A percentile compares a stretch with the other conserved stretches of the same genome.
Conservation (phyloP, 2,113 vertebrate genomes). For the Oostethus manadensis region DNA sequence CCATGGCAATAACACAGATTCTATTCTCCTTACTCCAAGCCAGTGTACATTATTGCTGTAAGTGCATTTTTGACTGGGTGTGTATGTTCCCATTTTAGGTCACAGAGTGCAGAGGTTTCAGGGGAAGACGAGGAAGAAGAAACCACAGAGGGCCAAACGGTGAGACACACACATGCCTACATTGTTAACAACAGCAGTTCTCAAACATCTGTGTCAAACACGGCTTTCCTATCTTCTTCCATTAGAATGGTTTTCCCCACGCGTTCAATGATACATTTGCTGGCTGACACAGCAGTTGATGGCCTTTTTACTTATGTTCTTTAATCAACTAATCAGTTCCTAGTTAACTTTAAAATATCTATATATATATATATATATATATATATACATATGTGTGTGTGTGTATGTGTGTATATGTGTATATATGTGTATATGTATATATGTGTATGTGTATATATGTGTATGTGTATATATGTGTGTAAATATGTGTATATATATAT, state of each 20-base stretch:
- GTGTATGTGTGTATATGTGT: neutral
- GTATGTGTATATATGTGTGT: constrained; percentile 5
- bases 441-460: neutral
- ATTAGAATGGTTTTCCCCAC: neutral
- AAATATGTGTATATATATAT: neutral
- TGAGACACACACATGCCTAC: constrained; percentile 1
- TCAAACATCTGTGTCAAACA: constrained; percentile 1
- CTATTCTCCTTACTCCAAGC: neutral
- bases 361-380: too few species aligned
- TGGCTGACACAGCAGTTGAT: neutral
- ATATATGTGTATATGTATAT: neutral
- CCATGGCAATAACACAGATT: neutral
- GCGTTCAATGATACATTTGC: neutral
- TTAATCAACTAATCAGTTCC: too few species aligned
- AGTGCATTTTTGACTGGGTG: neutral
- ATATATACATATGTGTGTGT: too few species aligned
- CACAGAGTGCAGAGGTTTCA: neutral
- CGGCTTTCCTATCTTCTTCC: neutral
- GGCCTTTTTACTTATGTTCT: too few species aligned
- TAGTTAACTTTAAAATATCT: too few species aligned
- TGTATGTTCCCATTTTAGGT: constrained; percentile 4
- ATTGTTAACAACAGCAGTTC: neutral
- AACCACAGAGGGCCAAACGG: neutral
- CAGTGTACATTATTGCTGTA: neutral
- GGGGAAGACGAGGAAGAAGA: neutral